Evolutionary conservation across 2,888 invertebrate species (phyloP).

Genomic region (Andrena bicolor): DNA sequence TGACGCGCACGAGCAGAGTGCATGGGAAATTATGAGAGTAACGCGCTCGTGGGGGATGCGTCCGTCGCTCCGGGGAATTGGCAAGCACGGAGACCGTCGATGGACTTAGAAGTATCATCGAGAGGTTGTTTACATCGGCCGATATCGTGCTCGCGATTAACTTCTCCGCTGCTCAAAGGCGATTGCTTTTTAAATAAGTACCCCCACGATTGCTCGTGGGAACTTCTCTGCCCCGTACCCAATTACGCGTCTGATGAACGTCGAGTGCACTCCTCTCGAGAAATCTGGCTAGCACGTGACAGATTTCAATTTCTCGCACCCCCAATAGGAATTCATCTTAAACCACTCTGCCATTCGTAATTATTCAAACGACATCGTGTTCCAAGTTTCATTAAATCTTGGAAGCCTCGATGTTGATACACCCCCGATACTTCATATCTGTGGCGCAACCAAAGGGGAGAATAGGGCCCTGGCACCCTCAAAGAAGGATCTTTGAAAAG

Average conservation of each 20-base stretch:
- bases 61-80: constrained; percentile 77
- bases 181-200: constrained; percentile 81
- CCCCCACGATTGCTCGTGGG: constrained; percentile 50
- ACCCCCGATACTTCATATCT: no score
- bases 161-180: constrained; percentile 76
- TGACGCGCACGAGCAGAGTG: constrained; percentile 48
- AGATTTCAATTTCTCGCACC: not conserved
- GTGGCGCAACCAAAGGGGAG: no score
- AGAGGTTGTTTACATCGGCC: constrained; percentile 79
- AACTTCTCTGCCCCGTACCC: constrained; percentile 33
- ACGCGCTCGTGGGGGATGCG: constrained; percentile 52
- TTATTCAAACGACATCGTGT: no score
- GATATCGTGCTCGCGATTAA: constrained; percentile 78
- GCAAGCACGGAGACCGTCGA: constrained; percentile 61
- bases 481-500: no score
- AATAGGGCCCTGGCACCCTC: no score
- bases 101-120: constrained; percentile 77
- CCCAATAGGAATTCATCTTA: no score
- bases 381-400: no score
- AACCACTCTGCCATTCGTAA: no score
- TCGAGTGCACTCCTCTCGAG: constrained; percentile 12
- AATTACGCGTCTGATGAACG: not conserved
- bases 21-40: constrained; percentile 77
- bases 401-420: no score
- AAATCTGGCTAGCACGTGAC: constrained; percentile 2